Percentiles rank a stretch among this genome's conserved stretches.
These are phyloP conservation scores for Pseudomugil tenellus DNA, from an alignment of 2,797 vertebrate species.

Conservation along the genomic window DNA sequence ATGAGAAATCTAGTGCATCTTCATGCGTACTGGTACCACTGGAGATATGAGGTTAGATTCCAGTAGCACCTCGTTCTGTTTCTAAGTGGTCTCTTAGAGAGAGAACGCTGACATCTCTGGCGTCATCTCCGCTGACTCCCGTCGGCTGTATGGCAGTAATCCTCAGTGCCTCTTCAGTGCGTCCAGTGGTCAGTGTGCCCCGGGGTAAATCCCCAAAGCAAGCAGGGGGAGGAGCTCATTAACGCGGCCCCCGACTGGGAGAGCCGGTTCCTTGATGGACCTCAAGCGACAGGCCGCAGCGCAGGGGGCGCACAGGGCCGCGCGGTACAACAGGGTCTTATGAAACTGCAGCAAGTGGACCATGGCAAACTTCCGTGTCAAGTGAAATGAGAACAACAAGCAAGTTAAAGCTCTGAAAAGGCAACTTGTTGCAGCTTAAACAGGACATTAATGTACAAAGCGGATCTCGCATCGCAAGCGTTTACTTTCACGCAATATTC, in stretches of 20 bases:
- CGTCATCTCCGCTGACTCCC: slow-evolving; percentile 36
- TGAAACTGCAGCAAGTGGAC: slow-evolving; percentile 46
- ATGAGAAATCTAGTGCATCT: slow-evolving; percentile 42
- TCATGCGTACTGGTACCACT: slow-evolving; percentile 48
- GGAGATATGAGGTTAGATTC: slow-evolving; percentile 44
- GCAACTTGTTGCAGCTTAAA: neutral
- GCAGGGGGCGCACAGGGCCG: slow-evolving; percentile 39
- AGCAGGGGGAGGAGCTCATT: slow-evolving; percentile 78
- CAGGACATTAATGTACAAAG: neutral
- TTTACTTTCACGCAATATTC: neutral
- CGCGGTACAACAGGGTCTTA: slow-evolving; percentile 30
- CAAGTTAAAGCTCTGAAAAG: slow-evolving; percentile 3
- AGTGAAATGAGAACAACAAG: slow-evolving; percentile 48
- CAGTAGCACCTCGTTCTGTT: too few relatives aligned
- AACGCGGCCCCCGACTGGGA: slow-evolving; percentile 77
- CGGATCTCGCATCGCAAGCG: neutral
- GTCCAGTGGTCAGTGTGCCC: slow-evolving; percentile 65
- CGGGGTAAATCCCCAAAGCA: slow-evolving; percentile 72
- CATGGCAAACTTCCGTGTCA: slow-evolving; percentile 45
- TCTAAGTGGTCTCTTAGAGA: too few relatives aligned
- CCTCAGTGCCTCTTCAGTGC: slow-evolving; percentile 47
- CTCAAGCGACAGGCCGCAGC: slow-evolving; percentile 76
- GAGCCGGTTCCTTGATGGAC: slow-evolving; percentile 73
- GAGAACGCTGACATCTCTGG: slow-evolving; percentile 41
- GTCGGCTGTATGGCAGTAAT: slow-evolving; percentile 55